Base-by-base conservation (phyloP, 2,888 invertebrate genomes). In the Polyommatus icarus region DNA sequence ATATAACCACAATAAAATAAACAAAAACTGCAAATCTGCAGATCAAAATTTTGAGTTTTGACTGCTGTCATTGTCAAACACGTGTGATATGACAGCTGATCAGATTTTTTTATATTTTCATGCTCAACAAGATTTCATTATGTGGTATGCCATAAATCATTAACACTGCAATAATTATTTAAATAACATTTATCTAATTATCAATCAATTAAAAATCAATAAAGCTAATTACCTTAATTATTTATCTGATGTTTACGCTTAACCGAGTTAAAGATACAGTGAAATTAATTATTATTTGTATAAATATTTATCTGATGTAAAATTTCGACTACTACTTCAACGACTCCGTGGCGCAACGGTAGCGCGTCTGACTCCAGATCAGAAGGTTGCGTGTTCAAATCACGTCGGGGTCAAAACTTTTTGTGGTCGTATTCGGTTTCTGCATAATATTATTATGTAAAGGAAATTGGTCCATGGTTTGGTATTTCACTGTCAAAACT, bases 341-440 rank as follows among this genome's bases (percentile, higher is more conserved):
- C 82, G 97, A 97, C 97, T 97, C 96, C 97, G 97, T 97, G 97
- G 97, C 97, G 97, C 97, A 98, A 98, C 97, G 98, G 98, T 98
- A 98, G 97, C 97, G 98, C 97, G 97, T 97, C 97, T 97, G 97
- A 98, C 97, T 98, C 97, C 98, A 98, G 97, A 97, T 98, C 98
- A 97, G 97, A 98, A 98, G 97, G 97, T 97, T 98, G 97, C 97
- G 97, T 97, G 97, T 98, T 98, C 97, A 97, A 97, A 97, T 97
- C 97, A 97, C 97, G 97, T 97, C 97, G 97, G 97, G 97, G 97
- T 97, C 97, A 97, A 89, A 54, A 0, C 5, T 72, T 72, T 72
- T 36, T 40, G n/a, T 8, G 6, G 18, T 36, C 4, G 8, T 72
- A 18, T 72, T 40, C 40, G 12, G 10, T 46, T 46, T 46, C 46